Conservation (phyloP, 2,113 vertebrate genomes). For the Apteryx mantelli region DNA sequence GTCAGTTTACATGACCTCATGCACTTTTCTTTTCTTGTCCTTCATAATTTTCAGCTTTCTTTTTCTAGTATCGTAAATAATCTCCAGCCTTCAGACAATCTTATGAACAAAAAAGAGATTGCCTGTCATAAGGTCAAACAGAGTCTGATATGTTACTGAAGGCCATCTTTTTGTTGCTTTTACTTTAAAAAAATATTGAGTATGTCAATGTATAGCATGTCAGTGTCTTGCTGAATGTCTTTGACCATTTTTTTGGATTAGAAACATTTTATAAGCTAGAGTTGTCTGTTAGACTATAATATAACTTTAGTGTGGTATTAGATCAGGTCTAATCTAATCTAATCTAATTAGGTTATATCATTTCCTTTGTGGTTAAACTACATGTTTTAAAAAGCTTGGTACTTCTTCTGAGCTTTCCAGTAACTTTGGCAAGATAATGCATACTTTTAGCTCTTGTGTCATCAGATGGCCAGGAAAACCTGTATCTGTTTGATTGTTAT, state of each 20-base stretch:
- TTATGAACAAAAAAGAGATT: background rate
- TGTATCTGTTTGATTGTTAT: background rate
- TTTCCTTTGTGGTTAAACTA: background rate
- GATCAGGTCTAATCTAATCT: background rate
- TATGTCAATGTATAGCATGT: background rate
- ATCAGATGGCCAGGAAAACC: background rate
- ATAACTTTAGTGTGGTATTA: background rate
- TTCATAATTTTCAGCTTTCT: background rate
- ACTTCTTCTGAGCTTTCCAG: background rate
- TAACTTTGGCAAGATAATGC: background rate
- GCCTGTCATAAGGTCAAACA: background rate
- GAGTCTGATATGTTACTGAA: background rate
- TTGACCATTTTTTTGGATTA: background rate
- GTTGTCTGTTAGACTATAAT: background rate
- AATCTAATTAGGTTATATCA: background rate
- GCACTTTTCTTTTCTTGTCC: background rate
- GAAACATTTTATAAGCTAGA: background rate
- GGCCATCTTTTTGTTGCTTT: background rate
- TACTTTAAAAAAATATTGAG: background rate
- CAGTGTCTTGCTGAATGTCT: background rate
- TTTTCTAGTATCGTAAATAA: background rate
- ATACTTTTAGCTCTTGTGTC: background rate
- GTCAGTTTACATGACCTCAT: background rate
- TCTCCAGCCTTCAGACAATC: background rate
- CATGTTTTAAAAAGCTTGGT: background rate